These are phyloP conservation scores for Syncerus caffer DNA, from an alignment of 2,797 vertebrate species.

Conservation along the genomic window DNA sequence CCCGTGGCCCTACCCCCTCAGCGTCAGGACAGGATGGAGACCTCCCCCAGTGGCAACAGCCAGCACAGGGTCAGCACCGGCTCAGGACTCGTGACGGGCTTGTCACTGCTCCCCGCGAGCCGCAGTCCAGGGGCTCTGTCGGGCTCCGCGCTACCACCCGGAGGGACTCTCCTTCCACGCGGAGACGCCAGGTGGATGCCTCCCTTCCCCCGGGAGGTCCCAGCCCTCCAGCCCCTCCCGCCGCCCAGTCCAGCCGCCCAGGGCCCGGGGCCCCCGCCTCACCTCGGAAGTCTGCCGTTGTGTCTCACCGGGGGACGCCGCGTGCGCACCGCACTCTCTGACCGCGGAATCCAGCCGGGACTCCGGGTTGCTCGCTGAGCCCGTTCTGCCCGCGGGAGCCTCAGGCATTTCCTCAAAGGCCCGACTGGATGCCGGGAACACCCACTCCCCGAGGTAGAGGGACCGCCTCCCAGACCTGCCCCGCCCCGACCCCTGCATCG, in stretches of 20 bases:
- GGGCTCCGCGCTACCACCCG: not conserved
- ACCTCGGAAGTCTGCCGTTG: not conserved
- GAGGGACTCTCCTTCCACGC: not conserved
- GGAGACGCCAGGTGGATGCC: not conserved
- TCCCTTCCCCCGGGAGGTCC: not conserved
- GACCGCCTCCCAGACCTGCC: not conserved
- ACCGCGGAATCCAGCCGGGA: not conserved
- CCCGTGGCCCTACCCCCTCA: not conserved
- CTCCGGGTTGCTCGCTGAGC: not conserved
- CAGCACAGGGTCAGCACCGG: not conserved
- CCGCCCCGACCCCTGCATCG: not conserved
- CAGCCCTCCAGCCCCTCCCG: not conserved
- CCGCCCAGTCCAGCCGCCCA: not conserved
- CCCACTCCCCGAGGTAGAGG: not conserved
- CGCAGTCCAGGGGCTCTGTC: not conserved
- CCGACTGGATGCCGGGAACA: not conserved
- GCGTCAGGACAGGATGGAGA: no score
- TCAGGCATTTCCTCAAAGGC: not conserved
- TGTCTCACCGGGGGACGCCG: not conserved
- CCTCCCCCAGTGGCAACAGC: not conserved
- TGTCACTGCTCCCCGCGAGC: not conserved
- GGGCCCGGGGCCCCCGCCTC: not conserved
- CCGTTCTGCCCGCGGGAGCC: not conserved
- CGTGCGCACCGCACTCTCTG: not conserved
- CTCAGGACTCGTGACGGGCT: not conserved